Percentiles rank a stretch among this genome's conserved stretches.
Conservation (phyloP, 2,797 vertebrate genomes). For the Leontocebus nigricollis region DNA sequence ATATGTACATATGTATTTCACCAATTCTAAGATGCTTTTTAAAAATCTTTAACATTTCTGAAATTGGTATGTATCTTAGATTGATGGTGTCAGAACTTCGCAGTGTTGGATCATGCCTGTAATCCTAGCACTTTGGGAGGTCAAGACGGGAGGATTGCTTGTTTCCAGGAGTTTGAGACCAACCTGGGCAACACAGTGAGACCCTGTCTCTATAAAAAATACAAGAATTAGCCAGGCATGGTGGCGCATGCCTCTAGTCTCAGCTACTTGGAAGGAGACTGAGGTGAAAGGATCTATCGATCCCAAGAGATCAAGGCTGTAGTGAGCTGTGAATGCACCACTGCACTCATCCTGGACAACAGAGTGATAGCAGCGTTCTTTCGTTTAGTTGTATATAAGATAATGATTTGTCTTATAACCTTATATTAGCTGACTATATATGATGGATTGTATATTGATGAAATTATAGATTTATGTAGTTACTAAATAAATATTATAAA, state of each 20-base stretch:
- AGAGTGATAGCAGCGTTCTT: not conserved
- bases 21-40: not conserved
- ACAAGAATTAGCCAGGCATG: too few species aligned
- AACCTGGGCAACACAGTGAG: too few species aligned
- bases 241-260: too few species aligned
- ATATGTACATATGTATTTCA: not conserved
- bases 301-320: too few species aligned
- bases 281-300: too few species aligned
- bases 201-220: too few species aligned
- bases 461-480: not conserved
- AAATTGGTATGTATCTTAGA: not conserved
- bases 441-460: not conserved
- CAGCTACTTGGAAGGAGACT: too few species aligned
- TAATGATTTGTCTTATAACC: not conserved
- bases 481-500: not conserved
- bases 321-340: too few species aligned
- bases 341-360: too few species aligned
- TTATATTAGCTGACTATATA: not conserved
- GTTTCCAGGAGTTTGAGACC: too few species aligned
- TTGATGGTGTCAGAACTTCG: not conserved
- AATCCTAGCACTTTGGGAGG: too few species aligned
- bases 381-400: not conserved
- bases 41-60: slow-evolving; percentile 3
- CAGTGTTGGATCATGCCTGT: not conserved
- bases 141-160: too few species aligned